phyloP scores from a whole-genome alignment of 2,888 invertebrate species.

The Archaeoteleia sp. region DNA sequence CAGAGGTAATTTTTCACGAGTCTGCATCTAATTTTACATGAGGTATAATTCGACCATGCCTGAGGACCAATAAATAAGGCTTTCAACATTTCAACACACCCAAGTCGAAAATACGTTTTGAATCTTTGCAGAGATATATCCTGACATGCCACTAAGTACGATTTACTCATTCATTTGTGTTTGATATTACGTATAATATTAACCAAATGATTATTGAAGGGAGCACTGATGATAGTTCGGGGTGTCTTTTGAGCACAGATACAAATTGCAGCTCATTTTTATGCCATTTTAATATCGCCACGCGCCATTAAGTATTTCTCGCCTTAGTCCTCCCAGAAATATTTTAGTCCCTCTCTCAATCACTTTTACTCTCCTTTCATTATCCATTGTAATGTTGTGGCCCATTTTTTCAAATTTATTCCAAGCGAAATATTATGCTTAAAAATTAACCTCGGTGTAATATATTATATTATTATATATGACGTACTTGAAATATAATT shows the following conservation, averaged over 20 bases:
- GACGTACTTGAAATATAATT: constrained; percentile 12
- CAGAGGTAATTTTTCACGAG: constrained; percentile 57
- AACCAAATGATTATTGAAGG: constrained; percentile 4
- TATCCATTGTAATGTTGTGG: constrained; percentile 37
- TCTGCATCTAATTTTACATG: constrained; percentile 53
- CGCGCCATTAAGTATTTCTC: constrained; percentile 73
- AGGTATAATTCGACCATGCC: constrained; percentile 45
- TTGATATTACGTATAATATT: background rate
- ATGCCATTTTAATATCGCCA: constrained; percentile 75
- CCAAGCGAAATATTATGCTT: constrained; percentile 28
- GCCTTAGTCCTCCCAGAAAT: constrained; percentile 59
- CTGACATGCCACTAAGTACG: constrained; percentile 1
- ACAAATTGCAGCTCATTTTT: constrained; percentile 75
- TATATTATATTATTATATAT: constrained; percentile 9
- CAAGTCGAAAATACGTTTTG: constrained; percentile 10
- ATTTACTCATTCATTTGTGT: constrained; percentile 20
- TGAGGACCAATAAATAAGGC: constrained; percentile 50
- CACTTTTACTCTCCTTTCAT: constrained; percentile 39
- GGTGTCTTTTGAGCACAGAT: constrained; percentile 70
- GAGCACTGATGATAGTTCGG: constrained; percentile 58
- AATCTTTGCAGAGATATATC: constrained; percentile 15
- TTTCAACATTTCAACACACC: constrained; percentile 30
- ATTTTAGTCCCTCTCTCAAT: constrained; percentile 42
- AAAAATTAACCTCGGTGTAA: constrained; percentile 23
- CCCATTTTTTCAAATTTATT: constrained; percentile 41